Conservation (phyloP, 2,113 vertebrate genomes). For the Accipiter cooperii region DNA sequence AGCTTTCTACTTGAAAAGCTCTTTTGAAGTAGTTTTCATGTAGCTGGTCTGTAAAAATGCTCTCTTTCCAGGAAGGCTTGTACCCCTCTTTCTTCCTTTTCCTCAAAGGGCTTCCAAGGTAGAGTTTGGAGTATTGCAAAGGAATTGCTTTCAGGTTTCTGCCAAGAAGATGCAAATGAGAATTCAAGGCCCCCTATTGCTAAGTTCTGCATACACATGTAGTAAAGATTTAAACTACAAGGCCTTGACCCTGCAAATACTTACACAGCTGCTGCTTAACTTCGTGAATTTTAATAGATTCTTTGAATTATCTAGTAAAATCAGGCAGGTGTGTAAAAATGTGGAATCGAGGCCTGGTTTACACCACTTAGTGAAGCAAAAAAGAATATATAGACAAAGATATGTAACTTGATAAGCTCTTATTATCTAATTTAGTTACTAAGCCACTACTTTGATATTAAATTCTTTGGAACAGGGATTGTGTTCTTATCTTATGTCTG, state of each 20-base stretch:
- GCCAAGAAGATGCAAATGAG: slow-evolving; percentile 37
- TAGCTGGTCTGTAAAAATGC: not conserved
- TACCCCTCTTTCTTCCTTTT: not conserved
- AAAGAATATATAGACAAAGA: not conserved
- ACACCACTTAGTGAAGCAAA: not conserved
- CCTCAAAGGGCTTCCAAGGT: not conserved
- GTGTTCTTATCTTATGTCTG: not conserved
- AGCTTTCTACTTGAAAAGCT: not conserved
- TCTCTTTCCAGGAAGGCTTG: not conserved
- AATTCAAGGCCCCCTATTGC: slow-evolving; percentile 15
- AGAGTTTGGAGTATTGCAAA: not conserved
- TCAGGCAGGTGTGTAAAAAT: not conserved
- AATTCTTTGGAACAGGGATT: not conserved
- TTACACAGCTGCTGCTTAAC: slow-evolving; percentile 41
- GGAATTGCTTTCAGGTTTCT: not conserved
- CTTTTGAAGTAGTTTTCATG: not conserved
- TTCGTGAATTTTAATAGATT: slow-evolving; percentile 41
- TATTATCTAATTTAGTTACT: not conserved
- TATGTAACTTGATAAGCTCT: not conserved
- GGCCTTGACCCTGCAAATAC: slow-evolving; percentile 53
- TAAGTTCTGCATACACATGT: slow-evolving; percentile 44
- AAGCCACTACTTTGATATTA: not conserved
- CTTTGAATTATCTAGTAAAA: slow-evolving; percentile 3
- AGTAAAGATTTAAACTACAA: slow-evolving; percentile 45
- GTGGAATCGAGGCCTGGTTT: not conserved